Base-by-base conservation (phyloP, 2,113 vertebrate genomes). In the Cebus imitator region DNA sequence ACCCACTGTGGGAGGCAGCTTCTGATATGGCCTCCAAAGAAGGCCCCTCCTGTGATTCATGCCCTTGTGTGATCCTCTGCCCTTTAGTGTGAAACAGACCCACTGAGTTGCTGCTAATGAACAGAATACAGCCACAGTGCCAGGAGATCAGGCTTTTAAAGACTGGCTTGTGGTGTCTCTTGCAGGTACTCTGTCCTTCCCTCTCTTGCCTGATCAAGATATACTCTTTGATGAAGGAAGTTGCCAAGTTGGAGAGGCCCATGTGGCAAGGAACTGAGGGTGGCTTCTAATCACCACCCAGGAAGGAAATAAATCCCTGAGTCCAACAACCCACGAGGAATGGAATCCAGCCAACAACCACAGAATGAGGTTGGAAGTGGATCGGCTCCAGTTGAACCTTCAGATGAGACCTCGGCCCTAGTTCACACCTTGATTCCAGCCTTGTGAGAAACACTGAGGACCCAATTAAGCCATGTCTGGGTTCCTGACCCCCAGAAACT, bases 401-500 rank as follows among this genome's bases (percentile, higher is more conserved):
- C 40, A 8, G 35, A 14, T 52, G 45, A 48, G 73, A 64, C 50
- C 11, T 37, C 72, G 16, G 30, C 21, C 43, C 52, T 0, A 2
- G 17, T 20, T 8, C 1, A 21, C 20, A 50, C 40, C 21, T 43
- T 30, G 75, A 27, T 16, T 11, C 23, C 45, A 40, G 76, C 58
- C 52, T n/a, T 6, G 11, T 20, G 72, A 61, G 25, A 21, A 12
- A 52, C 61, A 21, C 50, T 45, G n/a, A 50, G 27, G 13, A 37
- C 7, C 11, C 4, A 2, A 16, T 8, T 43, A 4, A 61, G 32
- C 21, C 12, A 30, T 1, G 1, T 32, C 45, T 5, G 12, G 35
- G 40, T n/a, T 20, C 57, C 45, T 40, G 43, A 32, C 43, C 25
- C 79, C 25, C 32, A 70, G 64, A 8, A 48, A 12, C 43, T 10